Percentiles rank a stretch among this genome's conserved stretches.
phyloP scores from a whole-genome alignment of 2,797 vertebrate species.

The Hippoglossus hippoglossus region DNA sequence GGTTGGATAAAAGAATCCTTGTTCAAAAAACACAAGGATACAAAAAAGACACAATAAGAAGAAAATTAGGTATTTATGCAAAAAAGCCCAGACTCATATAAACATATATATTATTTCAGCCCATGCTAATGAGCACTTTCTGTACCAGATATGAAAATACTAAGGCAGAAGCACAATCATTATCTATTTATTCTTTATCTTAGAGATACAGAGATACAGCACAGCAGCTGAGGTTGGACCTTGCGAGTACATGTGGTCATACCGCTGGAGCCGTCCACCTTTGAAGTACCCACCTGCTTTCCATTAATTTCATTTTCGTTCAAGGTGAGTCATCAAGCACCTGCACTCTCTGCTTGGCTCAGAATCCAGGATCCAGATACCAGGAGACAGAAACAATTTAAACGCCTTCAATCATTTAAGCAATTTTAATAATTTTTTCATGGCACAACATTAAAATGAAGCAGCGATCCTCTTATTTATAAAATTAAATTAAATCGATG shows the following conservation, averaged over 20 bases:
- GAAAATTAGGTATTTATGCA: background rate
- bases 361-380: slow-evolving; percentile 41
- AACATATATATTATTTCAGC: background rate
- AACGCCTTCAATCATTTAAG: slow-evolving; percentile 42
- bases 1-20: slow-evolving; percentile 28
- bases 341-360: slow-evolving; percentile 66
- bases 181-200: slow-evolving; percentile 46
- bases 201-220: slow-evolving; percentile 8
- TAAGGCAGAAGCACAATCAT: slow-evolving; percentile 10
- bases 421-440: slow-evolving; percentile 33
- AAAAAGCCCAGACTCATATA: background rate
- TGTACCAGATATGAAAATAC: slow-evolving; percentile 6
- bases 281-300: slow-evolving; percentile 79
- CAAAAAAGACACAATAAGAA: background rate
- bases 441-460: slow-evolving; percentile 32
- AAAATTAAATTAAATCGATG: too few relatives aligned
- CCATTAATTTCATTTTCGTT: slow-evolving; percentile 74
- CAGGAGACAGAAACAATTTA: slow-evolving; percentile 47
- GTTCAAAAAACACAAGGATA: background rate
- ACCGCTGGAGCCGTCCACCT: slow-evolving; percentile 56
- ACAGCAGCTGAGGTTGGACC: slow-evolving; percentile 64
- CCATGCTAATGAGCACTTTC: background rate
- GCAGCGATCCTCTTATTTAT: too few relatives aligned
- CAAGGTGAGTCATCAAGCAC: slow-evolving; percentile 68
- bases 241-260: slow-evolving; percentile 60